phyloP scores from a whole-genome alignment of 2,888 invertebrate genomes.

The Clistopyga incitator region DNA sequence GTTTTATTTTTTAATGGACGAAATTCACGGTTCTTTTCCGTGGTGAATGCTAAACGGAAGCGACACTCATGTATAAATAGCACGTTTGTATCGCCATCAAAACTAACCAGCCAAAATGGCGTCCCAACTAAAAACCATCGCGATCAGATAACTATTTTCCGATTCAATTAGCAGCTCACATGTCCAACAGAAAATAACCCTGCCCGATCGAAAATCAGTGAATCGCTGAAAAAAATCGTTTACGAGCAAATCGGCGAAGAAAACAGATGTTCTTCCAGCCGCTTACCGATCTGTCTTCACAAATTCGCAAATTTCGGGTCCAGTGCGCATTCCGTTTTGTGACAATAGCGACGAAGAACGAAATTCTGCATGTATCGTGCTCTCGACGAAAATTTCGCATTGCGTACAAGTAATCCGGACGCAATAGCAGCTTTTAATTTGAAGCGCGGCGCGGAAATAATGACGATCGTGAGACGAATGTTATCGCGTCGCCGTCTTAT shows the following conservation, averaged over 20 bases:
- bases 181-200: no score
- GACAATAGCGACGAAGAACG: background rate
- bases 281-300: no score
- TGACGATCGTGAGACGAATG: background rate
- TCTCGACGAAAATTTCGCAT: background rate
- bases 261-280: no score
- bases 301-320: background rate
- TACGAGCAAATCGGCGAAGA: no score
- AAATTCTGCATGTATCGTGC: background rate
- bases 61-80: background rate
- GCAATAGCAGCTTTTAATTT: background rate
- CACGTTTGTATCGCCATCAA: background rate
- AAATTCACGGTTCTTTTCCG: background rate
- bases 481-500: background rate
- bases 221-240: no score
- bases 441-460: background rate
- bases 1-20: conserved; percentile 9
- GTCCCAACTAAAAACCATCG: no score
- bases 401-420: background rate
- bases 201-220: no score
- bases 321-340: background rate
- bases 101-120: background rate
- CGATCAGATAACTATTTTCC: no score
- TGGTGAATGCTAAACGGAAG: background rate
- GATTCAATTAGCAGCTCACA: no score